phyloP scores from a whole-genome alignment of 2,113 vertebrate genomes.

The Crotalus tigris region DNA sequence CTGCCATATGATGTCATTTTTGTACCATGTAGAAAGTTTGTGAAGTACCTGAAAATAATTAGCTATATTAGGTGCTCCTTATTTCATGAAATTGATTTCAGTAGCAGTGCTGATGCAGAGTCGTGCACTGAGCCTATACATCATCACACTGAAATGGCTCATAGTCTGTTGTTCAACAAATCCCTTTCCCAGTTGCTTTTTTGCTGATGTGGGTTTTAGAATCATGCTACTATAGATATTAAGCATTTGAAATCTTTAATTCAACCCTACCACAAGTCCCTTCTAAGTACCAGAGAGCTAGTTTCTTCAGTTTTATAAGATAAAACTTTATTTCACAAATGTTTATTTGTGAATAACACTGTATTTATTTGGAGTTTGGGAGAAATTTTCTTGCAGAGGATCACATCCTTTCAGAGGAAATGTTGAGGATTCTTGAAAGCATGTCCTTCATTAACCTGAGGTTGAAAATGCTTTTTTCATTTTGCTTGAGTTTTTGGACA shows the following conservation, averaged over 20 bases:
- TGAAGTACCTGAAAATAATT: not conserved
- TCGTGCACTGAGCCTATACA: not conserved
- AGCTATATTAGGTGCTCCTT: not conserved
- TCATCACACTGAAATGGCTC: not conserved
- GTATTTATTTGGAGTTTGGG: slow-evolving; percentile 50
- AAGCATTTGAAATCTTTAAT: slow-evolving; percentile 39
- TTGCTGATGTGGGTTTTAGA: not conserved
- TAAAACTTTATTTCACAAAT: slow-evolving; percentile 63
- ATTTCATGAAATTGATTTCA: not conserved
- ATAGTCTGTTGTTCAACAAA: not conserved
- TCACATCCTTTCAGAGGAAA: slow-evolving; percentile 57
- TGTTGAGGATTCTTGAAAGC: slow-evolving; percentile 68
- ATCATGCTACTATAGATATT: slow-evolving; percentile 13
- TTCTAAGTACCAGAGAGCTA: slow-evolving; percentile 48
- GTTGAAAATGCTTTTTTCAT: slow-evolving; percentile 70
- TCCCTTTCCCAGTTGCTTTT: not conserved
- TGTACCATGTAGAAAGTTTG: not conserved
- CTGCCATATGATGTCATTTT: not conserved
- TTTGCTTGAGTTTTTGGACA: slow-evolving; percentile 71
- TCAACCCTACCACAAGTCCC: slow-evolving; percentile 39
- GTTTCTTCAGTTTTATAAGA: slow-evolving; percentile 67
- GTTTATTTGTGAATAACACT: slow-evolving; percentile 65
- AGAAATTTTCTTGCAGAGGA: slow-evolving; percentile 65
- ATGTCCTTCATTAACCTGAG: slow-evolving; percentile 69
- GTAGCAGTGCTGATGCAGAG: not conserved